Conservation (phyloP, 2,797 vertebrate species). For the Hippopotamyrus pictus region DNA sequence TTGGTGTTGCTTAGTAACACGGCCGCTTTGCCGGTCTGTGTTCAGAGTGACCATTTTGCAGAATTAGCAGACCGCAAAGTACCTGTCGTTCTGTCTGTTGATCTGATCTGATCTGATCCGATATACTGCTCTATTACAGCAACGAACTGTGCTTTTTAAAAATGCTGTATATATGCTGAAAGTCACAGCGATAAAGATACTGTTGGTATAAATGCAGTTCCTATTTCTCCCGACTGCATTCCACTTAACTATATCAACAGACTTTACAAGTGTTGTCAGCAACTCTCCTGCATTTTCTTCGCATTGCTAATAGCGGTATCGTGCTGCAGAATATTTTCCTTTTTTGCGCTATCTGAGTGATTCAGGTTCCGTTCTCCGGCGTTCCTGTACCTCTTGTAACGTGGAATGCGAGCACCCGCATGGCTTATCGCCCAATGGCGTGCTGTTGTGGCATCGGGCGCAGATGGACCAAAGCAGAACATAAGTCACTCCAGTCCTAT, state of each 20-base stretch:
- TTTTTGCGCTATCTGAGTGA: not conserved
- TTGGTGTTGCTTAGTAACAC: not conserved
- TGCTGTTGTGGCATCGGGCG: not conserved
- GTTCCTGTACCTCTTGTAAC: not conserved
- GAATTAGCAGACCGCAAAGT: not conserved
- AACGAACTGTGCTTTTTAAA: not conserved
- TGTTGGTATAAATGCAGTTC: not conserved
- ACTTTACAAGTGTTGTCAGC: no score
- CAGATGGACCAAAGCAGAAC: not conserved
- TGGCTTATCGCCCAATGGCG: not conserved
- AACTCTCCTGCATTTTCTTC: not conserved
- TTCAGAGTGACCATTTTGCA: not conserved
- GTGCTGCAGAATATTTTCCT: not conserved
- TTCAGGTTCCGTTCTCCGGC: not conserved
- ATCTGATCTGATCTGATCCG: not conserved
- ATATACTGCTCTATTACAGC: not conserved
- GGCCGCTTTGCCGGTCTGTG: not conserved
- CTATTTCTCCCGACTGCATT: not conserved
- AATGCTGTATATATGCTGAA: not conserved
- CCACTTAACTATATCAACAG: no score
- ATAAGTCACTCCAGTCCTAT: not conserved
- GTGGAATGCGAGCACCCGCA: not conserved
- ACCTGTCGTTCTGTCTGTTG: not conserved
- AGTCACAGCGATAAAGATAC: not conserved
- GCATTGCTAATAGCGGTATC: not conserved